These are phyloP conservation scores for Nezara viridula DNA, from an alignment of 2,888 invertebrate species.

Conservation along the genomic window DNA sequence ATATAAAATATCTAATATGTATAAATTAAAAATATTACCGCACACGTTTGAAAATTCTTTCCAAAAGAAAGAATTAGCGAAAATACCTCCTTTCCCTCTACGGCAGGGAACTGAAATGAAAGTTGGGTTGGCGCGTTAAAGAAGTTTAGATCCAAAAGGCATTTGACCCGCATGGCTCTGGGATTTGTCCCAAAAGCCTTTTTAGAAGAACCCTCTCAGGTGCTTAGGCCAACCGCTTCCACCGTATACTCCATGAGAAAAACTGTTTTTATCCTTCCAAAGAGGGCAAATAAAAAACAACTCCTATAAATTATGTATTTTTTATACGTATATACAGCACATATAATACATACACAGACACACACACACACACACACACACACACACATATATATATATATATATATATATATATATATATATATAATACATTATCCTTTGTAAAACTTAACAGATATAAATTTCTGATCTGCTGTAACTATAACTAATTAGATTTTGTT, in stretches of 20 bases:
- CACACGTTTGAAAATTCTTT: not conserved
- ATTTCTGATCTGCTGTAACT: no score
- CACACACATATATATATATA: no score
- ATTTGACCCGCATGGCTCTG: constrained; percentile 20
- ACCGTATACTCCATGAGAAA: not conserved
- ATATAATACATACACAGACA: no score
- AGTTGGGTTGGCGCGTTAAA: not conserved
- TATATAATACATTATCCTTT: no score
- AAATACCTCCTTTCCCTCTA: not conserved
- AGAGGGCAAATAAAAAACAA: not conserved
- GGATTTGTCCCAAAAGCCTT: constrained; percentile 39
- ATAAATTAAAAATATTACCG: not conserved
- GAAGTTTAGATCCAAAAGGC: constrained; percentile 49
- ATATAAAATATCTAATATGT: no score
- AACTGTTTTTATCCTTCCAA: not conserved
- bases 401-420: no score
- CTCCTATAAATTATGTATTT: no score
- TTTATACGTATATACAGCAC: no score
- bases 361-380: no score
- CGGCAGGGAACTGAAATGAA: not conserved
- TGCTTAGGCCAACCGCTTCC: not conserved
- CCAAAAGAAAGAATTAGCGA: not conserved
- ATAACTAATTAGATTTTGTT: no score
- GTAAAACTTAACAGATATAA: no score
- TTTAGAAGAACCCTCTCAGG: constrained; percentile 35